Conservation (phyloP, 2,113 vertebrate species). For the Rhinichthys klamathensis region DNA sequence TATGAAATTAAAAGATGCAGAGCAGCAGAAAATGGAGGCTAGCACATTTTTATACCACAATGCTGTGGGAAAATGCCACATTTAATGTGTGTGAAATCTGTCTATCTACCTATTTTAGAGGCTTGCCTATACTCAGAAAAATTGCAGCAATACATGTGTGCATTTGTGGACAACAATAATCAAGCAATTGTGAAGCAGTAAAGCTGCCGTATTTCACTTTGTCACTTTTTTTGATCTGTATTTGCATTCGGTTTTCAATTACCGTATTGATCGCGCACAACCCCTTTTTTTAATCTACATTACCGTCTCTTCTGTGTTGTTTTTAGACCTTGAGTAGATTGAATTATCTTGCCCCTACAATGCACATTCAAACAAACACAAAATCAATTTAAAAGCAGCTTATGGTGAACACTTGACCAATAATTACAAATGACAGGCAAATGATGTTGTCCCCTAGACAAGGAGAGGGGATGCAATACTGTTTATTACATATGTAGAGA, state of each 20-base stretch:
- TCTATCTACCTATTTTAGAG: too few species aligned
- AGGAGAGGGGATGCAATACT: background rate
- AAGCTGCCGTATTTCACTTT: background rate
- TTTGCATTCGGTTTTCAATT: conserved; percentile 25
- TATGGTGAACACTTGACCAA: conserved; percentile 20
- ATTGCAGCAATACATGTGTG: too few species aligned
- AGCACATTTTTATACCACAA: background rate
- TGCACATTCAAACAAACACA: conserved; percentile 40
- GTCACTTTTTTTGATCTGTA: background rate
- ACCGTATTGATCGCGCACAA: background rate
- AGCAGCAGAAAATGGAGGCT: background rate
- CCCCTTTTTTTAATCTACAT: background rate
- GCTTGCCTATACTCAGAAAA: too few species aligned
- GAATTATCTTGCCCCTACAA: conserved; percentile 5
- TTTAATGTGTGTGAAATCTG: too few species aligned
- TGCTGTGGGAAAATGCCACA: background rate
- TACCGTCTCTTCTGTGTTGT: background rate
- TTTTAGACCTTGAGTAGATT: conserved; percentile 42
- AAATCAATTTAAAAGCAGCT: conserved; percentile 38
- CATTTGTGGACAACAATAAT: conserved; percentile 4
- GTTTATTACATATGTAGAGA: background rate
- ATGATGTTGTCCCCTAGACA: background rate
- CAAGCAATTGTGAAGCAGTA: background rate
- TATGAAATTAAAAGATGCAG: background rate
- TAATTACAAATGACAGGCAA: conserved; percentile 37